Conservation (phyloP, 2,797 vertebrate genomes). For the Vultur gryphus region DNA sequence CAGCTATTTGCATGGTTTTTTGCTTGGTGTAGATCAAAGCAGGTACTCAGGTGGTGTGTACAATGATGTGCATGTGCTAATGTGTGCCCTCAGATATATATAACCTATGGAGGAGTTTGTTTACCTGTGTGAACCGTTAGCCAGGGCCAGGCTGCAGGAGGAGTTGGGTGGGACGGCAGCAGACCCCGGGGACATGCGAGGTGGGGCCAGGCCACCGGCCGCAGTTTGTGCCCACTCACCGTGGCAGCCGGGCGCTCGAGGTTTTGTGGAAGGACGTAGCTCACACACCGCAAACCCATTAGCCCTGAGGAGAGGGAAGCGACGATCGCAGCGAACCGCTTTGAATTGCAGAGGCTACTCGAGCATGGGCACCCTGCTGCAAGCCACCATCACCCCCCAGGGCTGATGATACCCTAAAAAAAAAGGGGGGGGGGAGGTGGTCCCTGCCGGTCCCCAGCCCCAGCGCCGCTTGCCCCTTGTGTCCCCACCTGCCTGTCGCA, state of each 20-base stretch:
- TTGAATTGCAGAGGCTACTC: background rate
- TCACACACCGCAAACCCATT: background rate
- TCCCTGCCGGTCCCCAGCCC: accelerated
- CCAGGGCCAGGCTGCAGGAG: background rate
- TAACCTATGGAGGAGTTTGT: background rate
- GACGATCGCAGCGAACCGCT: accelerated
- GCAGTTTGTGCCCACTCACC: accelerated
- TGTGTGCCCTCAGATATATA: background rate
- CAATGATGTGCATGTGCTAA: background rate
- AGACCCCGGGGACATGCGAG: accelerated
- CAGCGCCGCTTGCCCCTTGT: accelerated
- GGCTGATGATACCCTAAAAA: background rate
- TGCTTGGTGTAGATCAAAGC: background rate
- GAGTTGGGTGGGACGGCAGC: background rate
- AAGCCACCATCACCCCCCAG: background rate
- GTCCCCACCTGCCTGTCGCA: background rate
- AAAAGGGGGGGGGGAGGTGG: no score
- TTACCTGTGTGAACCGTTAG: background rate
- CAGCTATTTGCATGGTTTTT: background rate
- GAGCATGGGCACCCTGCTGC: background rate
- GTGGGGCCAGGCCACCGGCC: background rate
- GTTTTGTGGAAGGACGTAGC: background rate
- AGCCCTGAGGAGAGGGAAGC: background rate
- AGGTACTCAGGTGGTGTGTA: background rate
- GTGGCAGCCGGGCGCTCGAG: accelerated